Conservation (phyloP, 2,113 vertebrate species). For the Aramus guarauna region DNA sequence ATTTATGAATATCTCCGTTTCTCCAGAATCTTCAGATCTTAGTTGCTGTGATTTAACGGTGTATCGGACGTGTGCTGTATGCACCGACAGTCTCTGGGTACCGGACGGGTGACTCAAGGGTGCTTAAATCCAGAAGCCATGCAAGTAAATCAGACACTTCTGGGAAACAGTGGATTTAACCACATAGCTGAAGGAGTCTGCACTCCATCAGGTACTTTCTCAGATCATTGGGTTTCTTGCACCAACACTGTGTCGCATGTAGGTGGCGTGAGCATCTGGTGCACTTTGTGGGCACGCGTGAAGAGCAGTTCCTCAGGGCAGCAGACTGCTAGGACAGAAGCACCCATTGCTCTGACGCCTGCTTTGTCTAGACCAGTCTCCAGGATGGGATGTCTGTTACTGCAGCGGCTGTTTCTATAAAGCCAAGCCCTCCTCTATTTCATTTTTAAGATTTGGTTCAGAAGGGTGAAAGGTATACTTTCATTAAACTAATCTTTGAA, state of each 20-base stretch:
- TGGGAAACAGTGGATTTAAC: not conserved
- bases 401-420: not conserved
- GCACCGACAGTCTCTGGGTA: not conserved
- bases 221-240: not conserved
- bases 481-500: not conserved
- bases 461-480: not conserved
- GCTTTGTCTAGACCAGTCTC: not conserved
- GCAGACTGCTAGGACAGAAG: not conserved
- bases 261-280: not conserved
- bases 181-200: not conserved
- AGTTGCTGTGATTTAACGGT: not conserved
- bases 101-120: not conserved
- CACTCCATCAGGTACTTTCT: not conserved
- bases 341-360: rapidly evolving
- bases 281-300: not conserved
- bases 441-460: not conserved
- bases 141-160: not conserved
- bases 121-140: not conserved
- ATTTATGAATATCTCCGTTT: not conserved
- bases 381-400: not conserved
- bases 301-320: not conserved
- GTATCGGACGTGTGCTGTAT: not conserved
- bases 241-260: not conserved
- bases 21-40: not conserved
- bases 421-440: not conserved